phyloP scores from a whole-genome alignment of 2,888 invertebrate genomes.

The Lasioglossum lativentre region DNA sequence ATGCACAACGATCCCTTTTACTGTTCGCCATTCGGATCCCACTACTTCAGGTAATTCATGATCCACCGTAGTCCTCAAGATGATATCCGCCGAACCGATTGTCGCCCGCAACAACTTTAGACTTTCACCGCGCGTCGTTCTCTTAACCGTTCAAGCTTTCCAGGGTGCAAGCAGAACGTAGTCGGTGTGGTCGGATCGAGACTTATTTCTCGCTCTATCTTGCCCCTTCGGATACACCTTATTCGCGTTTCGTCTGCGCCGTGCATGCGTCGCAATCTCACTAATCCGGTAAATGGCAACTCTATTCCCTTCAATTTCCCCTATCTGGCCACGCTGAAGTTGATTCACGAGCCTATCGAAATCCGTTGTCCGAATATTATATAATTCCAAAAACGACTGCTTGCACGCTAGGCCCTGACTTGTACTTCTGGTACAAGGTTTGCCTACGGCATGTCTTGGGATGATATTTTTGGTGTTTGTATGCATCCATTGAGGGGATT shows the following conservation, averaged over 20 bases:
- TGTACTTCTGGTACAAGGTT: not conserved
- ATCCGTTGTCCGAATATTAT: too few relatives aligned
- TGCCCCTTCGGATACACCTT: too few relatives aligned
- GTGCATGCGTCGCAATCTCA: too few relatives aligned
- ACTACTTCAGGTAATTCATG: conserved; percentile 86
- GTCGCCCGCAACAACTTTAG: not conserved
- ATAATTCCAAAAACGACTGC: too few relatives aligned
- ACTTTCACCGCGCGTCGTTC: not conserved
- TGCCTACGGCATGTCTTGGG: not conserved
- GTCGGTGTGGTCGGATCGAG: too few relatives aligned
- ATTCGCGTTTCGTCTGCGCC: too few relatives aligned
- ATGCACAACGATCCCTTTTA: conserved; percentile 87
- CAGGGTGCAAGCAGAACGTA: not conserved
- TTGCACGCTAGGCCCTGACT: too few relatives aligned
- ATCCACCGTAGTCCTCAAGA: not conserved
- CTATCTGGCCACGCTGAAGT: too few relatives aligned
- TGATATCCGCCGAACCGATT: not conserved
- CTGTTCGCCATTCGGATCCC: conserved; percentile 87
- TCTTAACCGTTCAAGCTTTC: not conserved
- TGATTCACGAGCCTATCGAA: too few relatives aligned
- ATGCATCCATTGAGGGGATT: not conserved
- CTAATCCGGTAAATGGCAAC: too few relatives aligned
- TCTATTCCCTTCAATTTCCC: too few relatives aligned
- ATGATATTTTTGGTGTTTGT: not conserved
- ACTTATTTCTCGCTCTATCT: too few relatives aligned